Conservation (phyloP, 2,113 vertebrate genomes). For the Pachypanchax playfairii region DNA sequence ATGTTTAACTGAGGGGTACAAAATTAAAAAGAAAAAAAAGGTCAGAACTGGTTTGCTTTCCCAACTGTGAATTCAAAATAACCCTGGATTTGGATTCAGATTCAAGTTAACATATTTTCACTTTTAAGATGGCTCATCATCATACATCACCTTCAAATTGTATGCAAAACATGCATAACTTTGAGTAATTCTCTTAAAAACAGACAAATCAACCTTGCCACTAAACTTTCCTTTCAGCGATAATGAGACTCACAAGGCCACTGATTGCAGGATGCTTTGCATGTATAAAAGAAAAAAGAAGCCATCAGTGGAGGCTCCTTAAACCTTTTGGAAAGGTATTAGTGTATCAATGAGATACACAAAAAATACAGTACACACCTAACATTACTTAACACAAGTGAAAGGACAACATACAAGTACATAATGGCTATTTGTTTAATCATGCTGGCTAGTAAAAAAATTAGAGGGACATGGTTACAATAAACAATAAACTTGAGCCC, state of each 20-base stretch:
- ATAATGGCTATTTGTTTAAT: too few species aligned
- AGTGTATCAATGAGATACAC: not conserved
- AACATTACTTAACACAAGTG: too few species aligned
- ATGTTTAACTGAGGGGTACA: not conserved
- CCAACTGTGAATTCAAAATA: not conserved
- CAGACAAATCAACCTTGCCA: not conserved
- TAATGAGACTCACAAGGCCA: constrained; percentile 17
- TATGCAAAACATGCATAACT: too few species aligned
- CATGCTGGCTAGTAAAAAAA: too few species aligned
- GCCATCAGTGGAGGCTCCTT: not conserved
- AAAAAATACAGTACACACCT: not conserved
- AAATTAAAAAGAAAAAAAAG: not conserved
- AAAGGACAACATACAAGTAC: too few species aligned
- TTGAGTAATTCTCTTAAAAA: not conserved
- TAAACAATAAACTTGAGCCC: too few species aligned
- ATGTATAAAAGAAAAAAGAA: constrained; percentile 5
- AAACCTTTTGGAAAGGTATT: not conserved
- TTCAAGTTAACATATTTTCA: not conserved
- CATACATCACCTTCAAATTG: too few species aligned
- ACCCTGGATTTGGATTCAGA: not conserved
- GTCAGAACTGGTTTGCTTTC: not conserved
- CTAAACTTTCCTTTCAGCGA: not conserved
- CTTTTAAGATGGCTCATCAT: too few species aligned
- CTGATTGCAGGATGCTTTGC: constrained; percentile 4
- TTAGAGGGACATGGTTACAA: too few species aligned